phyloP scores from a whole-genome alignment of 1,140 invertebrate species.

The Danaus plexippus region DNA sequence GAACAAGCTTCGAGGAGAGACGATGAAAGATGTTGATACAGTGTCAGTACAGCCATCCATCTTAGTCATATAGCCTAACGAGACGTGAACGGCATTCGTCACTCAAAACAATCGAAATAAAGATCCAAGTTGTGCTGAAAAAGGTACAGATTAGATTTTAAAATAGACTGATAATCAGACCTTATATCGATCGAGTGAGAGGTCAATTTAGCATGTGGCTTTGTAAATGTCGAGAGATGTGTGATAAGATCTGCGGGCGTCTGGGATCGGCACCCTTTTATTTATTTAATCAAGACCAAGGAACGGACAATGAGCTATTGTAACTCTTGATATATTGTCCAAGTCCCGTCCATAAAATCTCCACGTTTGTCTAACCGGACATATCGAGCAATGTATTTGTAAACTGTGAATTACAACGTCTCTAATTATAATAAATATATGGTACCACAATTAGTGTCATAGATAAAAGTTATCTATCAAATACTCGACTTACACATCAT shows the following conservation, averaged over 20 bases:
- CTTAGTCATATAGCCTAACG: slow-evolving; percentile 32
- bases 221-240: slow-evolving; percentile 45
- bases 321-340: slow-evolving; percentile 60
- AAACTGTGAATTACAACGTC: no score
- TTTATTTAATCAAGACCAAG: slow-evolving; percentile 66
- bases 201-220: slow-evolving; percentile 37
- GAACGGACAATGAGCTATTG: slow-evolving; percentile 68
- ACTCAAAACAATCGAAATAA: slow-evolving; percentile 38
- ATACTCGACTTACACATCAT: no score
- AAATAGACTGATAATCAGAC: slow-evolving; percentile 24
- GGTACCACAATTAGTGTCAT: no score
- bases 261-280: slow-evolving; percentile 60
- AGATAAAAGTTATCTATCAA: no score
- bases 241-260: slow-evolving; percentile 58
- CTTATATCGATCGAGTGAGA: slow-evolving; percentile 37
- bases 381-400: slow-evolving; percentile 4
- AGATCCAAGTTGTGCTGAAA: slow-evolving; percentile 33
- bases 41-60: slow-evolving; percentile 32
- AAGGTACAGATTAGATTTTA: slow-evolving; percentile 41
- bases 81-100: slow-evolving; percentile 27
- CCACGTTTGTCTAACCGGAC: slow-evolving; percentile 39
- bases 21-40: slow-evolving; percentile 31
- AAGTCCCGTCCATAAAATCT: slow-evolving; percentile 46
- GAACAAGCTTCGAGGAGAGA: slow-evolving; percentile 22
- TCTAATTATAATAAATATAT: no score